Conservation (phyloP, 2,797 vertebrate genomes). For the Falco biarmicus region DNA sequence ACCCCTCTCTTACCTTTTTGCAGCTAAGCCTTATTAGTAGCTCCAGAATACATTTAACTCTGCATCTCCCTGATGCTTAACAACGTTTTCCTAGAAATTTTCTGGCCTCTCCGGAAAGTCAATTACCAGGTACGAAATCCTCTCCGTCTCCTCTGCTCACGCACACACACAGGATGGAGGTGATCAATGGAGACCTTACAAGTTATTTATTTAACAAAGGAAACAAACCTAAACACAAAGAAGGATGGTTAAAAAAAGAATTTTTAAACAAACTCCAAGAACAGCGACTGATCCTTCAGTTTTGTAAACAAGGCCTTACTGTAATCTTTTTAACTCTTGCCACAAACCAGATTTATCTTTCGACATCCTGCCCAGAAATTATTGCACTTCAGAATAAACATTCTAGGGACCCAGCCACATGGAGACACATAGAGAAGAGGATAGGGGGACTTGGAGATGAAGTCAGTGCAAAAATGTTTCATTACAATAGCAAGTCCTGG, state of each 20-base stretch:
- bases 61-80: background rate
- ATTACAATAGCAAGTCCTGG: background rate
- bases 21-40: background rate
- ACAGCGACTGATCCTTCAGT: constrained; percentile 64
- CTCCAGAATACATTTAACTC: background rate
- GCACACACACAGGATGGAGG: background rate
- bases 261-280: constrained; percentile 79
- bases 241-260: constrained; percentile 75
- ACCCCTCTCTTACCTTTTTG: background rate
- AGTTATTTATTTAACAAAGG: constrained; percentile 78
- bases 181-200: constrained; percentile 70
- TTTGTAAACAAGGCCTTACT: constrained; percentile 76
- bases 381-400: constrained; percentile 58
- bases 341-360: constrained; percentile 64
- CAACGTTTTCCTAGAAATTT: background rate
- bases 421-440: background rate
- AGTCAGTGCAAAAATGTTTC: background rate
- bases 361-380: constrained; percentile 58
- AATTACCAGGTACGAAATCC: background rate
- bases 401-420: background rate
- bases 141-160: background rate
- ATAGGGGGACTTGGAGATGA: background rate
- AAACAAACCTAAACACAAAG: constrained; percentile 77
- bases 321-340: constrained; percentile 65
- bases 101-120: background rate